phyloP scores from a whole-genome alignment of 2,888 invertebrate species.

The Hemithea aestivaria region DNA sequence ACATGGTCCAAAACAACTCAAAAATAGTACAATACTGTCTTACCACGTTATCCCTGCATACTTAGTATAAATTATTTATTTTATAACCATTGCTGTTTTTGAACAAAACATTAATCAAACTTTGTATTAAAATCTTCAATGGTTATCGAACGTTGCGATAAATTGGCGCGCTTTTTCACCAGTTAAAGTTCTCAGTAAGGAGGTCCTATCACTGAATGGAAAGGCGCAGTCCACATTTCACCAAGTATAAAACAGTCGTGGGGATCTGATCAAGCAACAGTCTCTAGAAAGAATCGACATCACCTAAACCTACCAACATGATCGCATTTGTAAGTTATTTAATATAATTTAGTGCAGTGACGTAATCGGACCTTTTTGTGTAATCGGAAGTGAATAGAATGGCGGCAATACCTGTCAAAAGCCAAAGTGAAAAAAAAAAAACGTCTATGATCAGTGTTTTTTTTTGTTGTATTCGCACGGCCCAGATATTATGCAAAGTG shows the following conservation, averaged over 20 bases:
- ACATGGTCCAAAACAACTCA: slow-evolving; percentile 44
- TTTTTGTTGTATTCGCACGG: not conserved
- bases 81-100: slow-evolving; percentile 37
- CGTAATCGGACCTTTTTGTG: slow-evolving; percentile 5
- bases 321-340: slow-evolving; percentile 70
- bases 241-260: slow-evolving; percentile 70
- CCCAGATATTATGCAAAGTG: slow-evolving; percentile 3
- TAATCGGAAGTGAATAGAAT: slow-evolving; percentile 13
- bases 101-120: rapidly evolving
- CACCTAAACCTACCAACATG: slow-evolving; percentile 68
- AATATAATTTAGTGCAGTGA: slow-evolving; percentile 19
- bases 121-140: slow-evolving; percentile 27
- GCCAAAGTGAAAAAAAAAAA: slow-evolving; percentile 9
- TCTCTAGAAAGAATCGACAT: slow-evolving; percentile 56
- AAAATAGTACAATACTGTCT: slow-evolving; percentile 43
- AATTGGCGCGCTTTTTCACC: slow-evolving; percentile 1
- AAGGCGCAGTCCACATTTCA: slow-evolving; percentile 69
- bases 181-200: slow-evolving; percentile 32
- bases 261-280: slow-evolving; percentile 59
- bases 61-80: no score
- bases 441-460: slow-evolving; percentile 4
- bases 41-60: slow-evolving; percentile 21
- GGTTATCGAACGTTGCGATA: slow-evolving; percentile 13
- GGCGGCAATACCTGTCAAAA: slow-evolving; percentile 2
- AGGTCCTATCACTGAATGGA: slow-evolving; percentile 70